These are phyloP conservation scores for Drosophila parthenogenetica DNA, from an alignment of 2,888 invertebrate genomes.

Conservation along the genomic window DNA sequence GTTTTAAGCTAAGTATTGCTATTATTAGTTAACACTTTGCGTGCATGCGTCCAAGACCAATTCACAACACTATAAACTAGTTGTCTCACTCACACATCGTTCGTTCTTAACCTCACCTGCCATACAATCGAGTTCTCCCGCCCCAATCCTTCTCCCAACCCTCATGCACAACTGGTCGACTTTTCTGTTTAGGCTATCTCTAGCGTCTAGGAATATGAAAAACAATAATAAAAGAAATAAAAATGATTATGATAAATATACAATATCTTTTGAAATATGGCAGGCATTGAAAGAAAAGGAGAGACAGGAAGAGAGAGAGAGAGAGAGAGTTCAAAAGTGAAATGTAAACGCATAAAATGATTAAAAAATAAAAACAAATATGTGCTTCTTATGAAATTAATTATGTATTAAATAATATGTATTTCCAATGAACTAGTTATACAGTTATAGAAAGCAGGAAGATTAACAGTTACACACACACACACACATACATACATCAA, in stretches of 20 bases:
- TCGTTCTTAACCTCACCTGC: constrained; percentile 5
- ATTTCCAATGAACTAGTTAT: constrained; percentile 75
- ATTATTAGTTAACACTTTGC: constrained; percentile 70
- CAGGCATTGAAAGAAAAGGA: constrained; percentile 37
- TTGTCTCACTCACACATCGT: constrained; percentile 12
- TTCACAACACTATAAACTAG: constrained; percentile 23
- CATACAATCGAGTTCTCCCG: neutral
- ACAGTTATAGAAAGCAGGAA: constrained; percentile 44
- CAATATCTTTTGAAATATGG: constrained; percentile 31
- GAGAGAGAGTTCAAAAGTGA: constrained; percentile 59
- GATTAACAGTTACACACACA: constrained; percentile 52
- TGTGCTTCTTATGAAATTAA: constrained; percentile 76
- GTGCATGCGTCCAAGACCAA: constrained; percentile 74
- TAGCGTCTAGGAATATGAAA: constrained; percentile 67
- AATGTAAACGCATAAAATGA: constrained; percentile 69
- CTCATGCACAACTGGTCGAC: constrained; percentile 59
- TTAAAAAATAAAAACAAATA: constrained; percentile 52
- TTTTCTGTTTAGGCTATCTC: constrained; percentile 59
- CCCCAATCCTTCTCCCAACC: neutral
- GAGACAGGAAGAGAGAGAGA: too few species aligned
- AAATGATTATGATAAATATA: constrained; percentile 20
- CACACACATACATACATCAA: constrained; percentile 39
- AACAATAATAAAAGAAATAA: constrained; percentile 28
- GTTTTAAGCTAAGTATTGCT: constrained; percentile 77
- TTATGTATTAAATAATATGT: constrained; percentile 65